Percentiles rank a stretch among this genome's conserved stretches.
Conservation (phyloP, 64 coral and sea anemone species). For the Montipora sp. region DNA sequence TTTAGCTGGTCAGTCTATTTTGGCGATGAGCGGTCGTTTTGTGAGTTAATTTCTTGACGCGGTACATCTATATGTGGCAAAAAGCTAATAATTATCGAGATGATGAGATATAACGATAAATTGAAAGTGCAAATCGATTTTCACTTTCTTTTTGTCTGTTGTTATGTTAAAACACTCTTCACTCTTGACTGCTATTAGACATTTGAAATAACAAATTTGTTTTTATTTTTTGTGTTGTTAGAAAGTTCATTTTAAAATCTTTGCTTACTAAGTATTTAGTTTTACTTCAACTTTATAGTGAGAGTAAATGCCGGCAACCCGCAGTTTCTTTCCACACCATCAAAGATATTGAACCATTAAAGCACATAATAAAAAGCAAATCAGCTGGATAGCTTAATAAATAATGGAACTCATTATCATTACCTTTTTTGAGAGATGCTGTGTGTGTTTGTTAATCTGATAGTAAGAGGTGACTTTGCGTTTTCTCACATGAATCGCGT, state of each 20-base stretch:
- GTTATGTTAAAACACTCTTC: not conserved
- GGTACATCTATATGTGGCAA: not conserved
- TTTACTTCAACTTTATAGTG: no score
- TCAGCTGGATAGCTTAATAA: not conserved
- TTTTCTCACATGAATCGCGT: no score
- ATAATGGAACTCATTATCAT: not conserved
- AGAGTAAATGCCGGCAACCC: no score
- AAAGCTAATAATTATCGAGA: not conserved
- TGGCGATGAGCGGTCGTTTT: not conserved
- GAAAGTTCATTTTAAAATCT: no score
- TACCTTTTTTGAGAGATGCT: not conserved
- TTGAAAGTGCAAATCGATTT: not conserved
- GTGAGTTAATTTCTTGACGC: not conserved
- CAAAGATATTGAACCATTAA: not conserved
- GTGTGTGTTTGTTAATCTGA: not conserved
- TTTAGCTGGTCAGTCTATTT: not conserved
- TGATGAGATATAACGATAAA: not conserved
- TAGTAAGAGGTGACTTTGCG: no score
- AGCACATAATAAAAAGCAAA: not conserved
- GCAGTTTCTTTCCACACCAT: not conserved
- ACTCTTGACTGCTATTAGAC: not conserved
- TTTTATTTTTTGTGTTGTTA: no score
- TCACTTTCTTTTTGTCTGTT: not conserved
- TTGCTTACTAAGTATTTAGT: no score
- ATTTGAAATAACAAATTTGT: no score